Evolutionary conservation across 2,113 vertebrate species (phyloP).

Genomic region (Gnathonemus echidnorhynchus): DNA sequence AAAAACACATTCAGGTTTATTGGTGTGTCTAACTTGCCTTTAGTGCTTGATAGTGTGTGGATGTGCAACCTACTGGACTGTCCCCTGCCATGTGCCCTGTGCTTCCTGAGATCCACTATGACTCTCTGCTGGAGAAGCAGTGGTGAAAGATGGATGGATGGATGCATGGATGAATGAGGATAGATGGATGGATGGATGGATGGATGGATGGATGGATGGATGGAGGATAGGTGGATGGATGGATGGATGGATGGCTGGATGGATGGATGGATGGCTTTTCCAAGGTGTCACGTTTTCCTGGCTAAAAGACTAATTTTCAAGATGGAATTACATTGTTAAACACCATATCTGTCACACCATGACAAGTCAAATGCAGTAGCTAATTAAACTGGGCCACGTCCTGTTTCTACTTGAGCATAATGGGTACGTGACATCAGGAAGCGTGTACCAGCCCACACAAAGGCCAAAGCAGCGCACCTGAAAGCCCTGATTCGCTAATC

Average conservation of each 20-base stretch:
- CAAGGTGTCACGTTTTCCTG: not conserved
- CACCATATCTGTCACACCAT: not conserved
- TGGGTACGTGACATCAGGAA: constrained; percentile 44
- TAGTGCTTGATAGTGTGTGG: not conserved
- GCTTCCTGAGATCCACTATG: not conserved
- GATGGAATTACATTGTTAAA: not conserved
- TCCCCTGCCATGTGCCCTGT: not conserved
- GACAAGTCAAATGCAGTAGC: not conserved
- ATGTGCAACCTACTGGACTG: not conserved
- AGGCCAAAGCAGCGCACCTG: constrained; percentile 20
- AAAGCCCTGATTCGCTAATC: not conserved
- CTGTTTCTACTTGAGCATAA: not conserved
- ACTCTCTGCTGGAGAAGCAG: not conserved
- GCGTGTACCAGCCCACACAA: constrained; percentile 24
- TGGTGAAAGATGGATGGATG: not conserved
- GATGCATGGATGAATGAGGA: no score
- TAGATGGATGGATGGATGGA: not conserved
- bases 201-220: not conserved
- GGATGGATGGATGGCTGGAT: not conserved
- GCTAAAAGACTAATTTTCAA: not conserved
- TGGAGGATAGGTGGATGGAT: not conserved
- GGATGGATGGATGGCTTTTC: not conserved
- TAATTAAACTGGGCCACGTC: not conserved
- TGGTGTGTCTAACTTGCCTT: not conserved
- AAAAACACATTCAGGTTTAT: not conserved